Percentiles rank a stretch among this genome's conserved stretches.
Evolutionary conservation across 1,140 invertebrate species (phyloP).

Genomic region (Drosophila mauritiana): DNA sequence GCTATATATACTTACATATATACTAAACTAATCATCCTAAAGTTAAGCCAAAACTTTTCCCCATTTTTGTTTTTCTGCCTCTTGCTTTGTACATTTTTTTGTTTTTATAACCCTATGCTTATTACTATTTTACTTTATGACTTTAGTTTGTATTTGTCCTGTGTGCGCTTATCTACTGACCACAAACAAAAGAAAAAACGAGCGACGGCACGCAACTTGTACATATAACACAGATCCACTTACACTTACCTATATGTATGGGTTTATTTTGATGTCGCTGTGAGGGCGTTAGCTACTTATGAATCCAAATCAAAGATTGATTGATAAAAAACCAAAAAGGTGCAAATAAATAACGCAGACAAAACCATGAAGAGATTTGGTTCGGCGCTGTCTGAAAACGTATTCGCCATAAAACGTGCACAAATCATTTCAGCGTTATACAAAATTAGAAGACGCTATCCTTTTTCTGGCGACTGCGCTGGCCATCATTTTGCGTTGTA

Average conservation of each 20-base stretch:
- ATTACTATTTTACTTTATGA: slow-evolving; percentile 20
- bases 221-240: slow-evolving; percentile 22
- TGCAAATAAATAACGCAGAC: slow-evolving; percentile 1
- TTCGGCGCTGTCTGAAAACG: slow-evolving; percentile 21
- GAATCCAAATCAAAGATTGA: slow-evolving; percentile 45
- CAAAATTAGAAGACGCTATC: slow-evolving; percentile 3
- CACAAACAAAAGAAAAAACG: not conserved
- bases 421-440: slow-evolving; percentile 11
- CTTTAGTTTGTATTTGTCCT: slow-evolving; percentile 12
- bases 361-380: slow-evolving; percentile 9
- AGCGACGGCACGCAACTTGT: slow-evolving; percentile 27
- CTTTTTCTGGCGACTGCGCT: slow-evolving; percentile 19
- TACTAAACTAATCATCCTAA: slow-evolving; percentile 1
- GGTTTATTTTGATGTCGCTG: slow-evolving; percentile 39
- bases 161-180: slow-evolving; percentile 1
- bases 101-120: not conserved
- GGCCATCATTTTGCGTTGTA: slow-evolving; percentile 33
- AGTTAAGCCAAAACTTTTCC: slow-evolving; percentile 13
- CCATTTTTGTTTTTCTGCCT: not conserved
- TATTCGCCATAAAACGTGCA: slow-evolving; percentile 33
- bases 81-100: slow-evolving; percentile 17
- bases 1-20: slow-evolving; percentile 10
- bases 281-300: slow-evolving; percentile 65
- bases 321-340: slow-evolving; percentile 15
- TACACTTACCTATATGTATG: slow-evolving; percentile 33